Evolutionary conservation across 2,113 vertebrate genomes (phyloP), one percentile per base, ranked within the genome.

Genomic region (Hiodon alosoides): DNA sequence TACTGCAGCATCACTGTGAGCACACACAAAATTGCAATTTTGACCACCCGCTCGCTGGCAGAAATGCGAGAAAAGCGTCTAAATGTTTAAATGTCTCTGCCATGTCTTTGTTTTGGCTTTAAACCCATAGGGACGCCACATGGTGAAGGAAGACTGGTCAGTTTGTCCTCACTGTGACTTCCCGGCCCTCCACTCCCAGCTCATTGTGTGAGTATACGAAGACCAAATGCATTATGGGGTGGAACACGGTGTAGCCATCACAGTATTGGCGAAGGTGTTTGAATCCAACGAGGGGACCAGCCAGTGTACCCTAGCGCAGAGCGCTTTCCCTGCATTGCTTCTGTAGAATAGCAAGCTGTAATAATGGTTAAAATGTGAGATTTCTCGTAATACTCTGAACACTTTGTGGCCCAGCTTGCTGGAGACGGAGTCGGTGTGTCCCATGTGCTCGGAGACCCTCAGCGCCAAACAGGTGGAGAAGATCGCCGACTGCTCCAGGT

Each of bases 1-100:
- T 98, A 99, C 71, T 99, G 97, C 79, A 95, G 98, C 3, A 93
- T 90, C 58, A 98, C 97, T 2, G 97, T 99, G 75, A 90, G 10
- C 54, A 57, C 54, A 57, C 54, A 57, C 54, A 57, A 5, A 57
- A 5, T 31, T 31, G 31, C 31, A 31, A 31, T 31, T 31, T 31
- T 31, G 31, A 31, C 31, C 31, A 31, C 31, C 31, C 31, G 31
- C 62, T 60, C 50, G 54, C 46, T 70, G 6, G 13, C 68, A 54
- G 57, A 51, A 74, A 7, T n/a, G n/a, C n/a, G n/a, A n/a, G n/a
- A n/a, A n/a, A n/a, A n/a, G n/a, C n/a, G n/a, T n/a, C n/a, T n/a
- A n/a, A n/a, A n/a, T n/a, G n/a, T n/a, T n/a, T n/a, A n/a, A n/a
- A n/a, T 70, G 50, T 11, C 57, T 51, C 50, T 11, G 59, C 47